Evolutionary conservation across 2,797 vertebrate species (phyloP).

Genomic region (Gymnodraco acuticeps): DNA sequence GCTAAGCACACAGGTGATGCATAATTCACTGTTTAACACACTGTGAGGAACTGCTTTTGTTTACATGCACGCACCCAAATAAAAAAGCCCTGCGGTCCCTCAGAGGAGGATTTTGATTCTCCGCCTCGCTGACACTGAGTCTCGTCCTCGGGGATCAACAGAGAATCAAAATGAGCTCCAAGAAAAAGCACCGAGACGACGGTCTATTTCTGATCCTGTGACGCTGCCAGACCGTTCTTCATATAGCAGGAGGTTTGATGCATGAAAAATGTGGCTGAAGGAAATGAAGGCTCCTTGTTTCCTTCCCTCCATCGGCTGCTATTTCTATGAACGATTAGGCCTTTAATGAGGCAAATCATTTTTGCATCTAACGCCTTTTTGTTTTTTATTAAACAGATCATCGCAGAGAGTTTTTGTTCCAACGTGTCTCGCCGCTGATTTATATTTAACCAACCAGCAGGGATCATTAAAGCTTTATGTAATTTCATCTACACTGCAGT

Average conservation of each 20-base stretch:
- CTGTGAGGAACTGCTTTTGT: slow-evolving; percentile 7
- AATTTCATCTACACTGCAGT: slow-evolving; percentile 57
- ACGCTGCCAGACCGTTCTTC: slow-evolving; percentile 63
- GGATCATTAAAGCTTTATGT: slow-evolving; percentile 61
- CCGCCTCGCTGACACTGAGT: slow-evolving; percentile 13
- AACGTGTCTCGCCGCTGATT: slow-evolving; percentile 39
- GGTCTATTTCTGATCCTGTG: slow-evolving; percentile 69
- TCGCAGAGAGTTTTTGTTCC: slow-evolving; percentile 12
- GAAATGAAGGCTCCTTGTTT: slow-evolving; percentile 5
- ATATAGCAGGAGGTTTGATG: slow-evolving; percentile 48
- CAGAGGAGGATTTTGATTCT: neutral
- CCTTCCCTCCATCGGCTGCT: neutral
- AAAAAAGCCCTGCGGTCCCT: neutral
- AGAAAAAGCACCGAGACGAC: slow-evolving; percentile 42
- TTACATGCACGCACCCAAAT: neutral
- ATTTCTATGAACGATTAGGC: slow-evolving; percentile 31
- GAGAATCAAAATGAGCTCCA: slow-evolving; percentile 30
- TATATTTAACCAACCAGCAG: slow-evolving; percentile 53
- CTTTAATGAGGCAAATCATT: slow-evolving; percentile 53
- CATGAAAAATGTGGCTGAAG: slow-evolving; percentile 79
- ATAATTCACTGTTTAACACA: slow-evolving; percentile 34
- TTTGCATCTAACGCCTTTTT: slow-evolving; percentile 18
- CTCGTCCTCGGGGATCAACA: slow-evolving; percentile 44
- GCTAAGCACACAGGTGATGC: slow-evolving; percentile 20
- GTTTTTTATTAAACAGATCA: slow-evolving; percentile 39